Evolutionary conservation across 2,888 invertebrate species (phyloP).

Genomic region (Tipula confusa): DNA sequence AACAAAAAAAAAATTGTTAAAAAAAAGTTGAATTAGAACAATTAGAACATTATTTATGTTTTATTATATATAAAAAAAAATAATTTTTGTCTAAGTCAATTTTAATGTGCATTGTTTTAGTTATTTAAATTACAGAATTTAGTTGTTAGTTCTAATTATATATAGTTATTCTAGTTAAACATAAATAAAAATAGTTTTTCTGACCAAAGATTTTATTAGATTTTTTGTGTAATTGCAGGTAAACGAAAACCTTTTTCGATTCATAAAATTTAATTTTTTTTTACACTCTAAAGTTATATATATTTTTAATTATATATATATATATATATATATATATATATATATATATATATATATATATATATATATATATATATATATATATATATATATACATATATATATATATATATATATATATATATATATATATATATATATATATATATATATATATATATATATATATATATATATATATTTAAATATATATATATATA

Average conservation of each 20-base stretch:
- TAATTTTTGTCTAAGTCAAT: background rate
- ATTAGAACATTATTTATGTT: background rate
- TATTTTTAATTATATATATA: background rate
- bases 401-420: background rate
- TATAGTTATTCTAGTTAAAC: background rate
- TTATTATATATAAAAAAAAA: background rate
- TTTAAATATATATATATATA: background rate
- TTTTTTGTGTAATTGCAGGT: background rate
- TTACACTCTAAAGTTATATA: constrained; percentile 3
- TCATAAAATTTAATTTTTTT: background rate
- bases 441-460: constrained; percentile 6
- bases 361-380: constrained; percentile 6
- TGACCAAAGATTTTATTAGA: background rate
- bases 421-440: constrained; percentile 6
- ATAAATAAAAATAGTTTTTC: background rate
- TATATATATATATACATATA: background rate
- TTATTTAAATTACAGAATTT: background rate
- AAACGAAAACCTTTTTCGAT: background rate
- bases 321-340: background rate
- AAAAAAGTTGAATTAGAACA: no score
- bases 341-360: background rate
- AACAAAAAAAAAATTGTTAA: background rate
- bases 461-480: background rate
- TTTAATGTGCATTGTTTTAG: background rate
- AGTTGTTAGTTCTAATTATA: background rate